Base-by-base conservation (phyloP, 2,797 vertebrate species). In the Periparus ater region DNA sequence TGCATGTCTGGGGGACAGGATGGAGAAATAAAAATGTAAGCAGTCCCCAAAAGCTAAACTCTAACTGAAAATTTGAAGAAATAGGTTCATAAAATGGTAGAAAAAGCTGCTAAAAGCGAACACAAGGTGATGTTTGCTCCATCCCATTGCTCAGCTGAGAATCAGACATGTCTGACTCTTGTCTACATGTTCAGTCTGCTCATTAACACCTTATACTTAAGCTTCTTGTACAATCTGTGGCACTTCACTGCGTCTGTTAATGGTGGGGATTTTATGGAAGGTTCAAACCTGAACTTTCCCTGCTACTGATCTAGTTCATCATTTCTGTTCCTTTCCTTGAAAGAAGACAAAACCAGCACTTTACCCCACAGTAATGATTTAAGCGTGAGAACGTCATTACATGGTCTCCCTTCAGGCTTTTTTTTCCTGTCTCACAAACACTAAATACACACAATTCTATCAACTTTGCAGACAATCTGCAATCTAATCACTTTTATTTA, bases 341-440 rank as follows among this genome's bases (percentile, higher is more conserved):
- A 63, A 30, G 27, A 81, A 65, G 21, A 34, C 6, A 60, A 71
- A 61, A 85, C 0, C 2, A 47, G 10, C 16, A 2, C 4, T 68
- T 80, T 90, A 30, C 19, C n/a, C 9, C 13, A 14, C 9, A 29
- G 11, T 13, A 82, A 55, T 2, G 5, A 63, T 91, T 74, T 40
- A 71, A 71, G 4, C 8, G 3, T 34, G 17, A 65, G 21, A 78
- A 50, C 11, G 42, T 34, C 18, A 55, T 51, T 57, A 25, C 11
- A n/a, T 7, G 10, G 12, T 65, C 17, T 68, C 20, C 1, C 6
- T 76, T 70, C 11, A 10, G 1, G 1, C n/a, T 0, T 27, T 17
- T 75, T 78, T 47, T 68, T 30, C 19, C 77, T 48, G 16, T 70
- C 29, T 76, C 5, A 1, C 9, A 54, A 54, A n/a, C 13, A 48